Conservation (phyloP, 2,797 vertebrate species). For the Pogoniulus pusillus region DNA sequence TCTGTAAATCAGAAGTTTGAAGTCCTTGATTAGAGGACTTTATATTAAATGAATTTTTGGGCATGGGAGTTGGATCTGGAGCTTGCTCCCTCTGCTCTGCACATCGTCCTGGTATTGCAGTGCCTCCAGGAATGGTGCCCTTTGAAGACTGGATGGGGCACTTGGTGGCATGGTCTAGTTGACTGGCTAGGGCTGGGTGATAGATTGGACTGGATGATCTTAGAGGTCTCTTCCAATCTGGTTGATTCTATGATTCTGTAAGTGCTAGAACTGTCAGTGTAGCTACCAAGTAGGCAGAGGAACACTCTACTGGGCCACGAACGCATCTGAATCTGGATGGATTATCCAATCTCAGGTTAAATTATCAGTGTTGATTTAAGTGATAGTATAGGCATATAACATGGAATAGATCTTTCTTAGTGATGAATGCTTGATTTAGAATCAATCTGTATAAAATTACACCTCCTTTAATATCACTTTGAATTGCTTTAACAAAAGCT, state of each 20-base stretch:
- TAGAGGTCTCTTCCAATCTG: too few relatives aligned
- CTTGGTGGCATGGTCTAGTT: too few relatives aligned
- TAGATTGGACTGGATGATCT: too few relatives aligned
- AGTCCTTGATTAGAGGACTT: too few relatives aligned
- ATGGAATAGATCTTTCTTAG: background rate
- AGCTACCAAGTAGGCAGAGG: background rate
- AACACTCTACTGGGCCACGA: background rate
- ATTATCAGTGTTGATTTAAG: constrained; percentile 4
- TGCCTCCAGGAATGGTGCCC: too few relatives aligned
- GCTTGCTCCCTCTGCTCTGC: too few relatives aligned
- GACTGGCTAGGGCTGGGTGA: too few relatives aligned
- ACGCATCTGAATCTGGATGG: background rate
- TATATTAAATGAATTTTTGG: too few relatives aligned
- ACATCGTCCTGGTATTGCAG: too few relatives aligned
- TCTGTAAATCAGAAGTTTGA: background rate
- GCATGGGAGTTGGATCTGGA: too few relatives aligned
- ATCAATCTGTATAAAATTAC: constrained; percentile 18
- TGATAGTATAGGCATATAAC: background rate
- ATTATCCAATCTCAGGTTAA: background rate
- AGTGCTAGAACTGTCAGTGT: background rate
- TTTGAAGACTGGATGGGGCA: too few relatives aligned
- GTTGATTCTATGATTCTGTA: too few relatives aligned
- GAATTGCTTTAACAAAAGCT: background rate
- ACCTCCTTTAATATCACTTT: background rate
- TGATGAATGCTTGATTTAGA: background rate